Conservation (phyloP, 2,888 invertebrate species). For the Poecilobothrus nobilitatus region DNA sequence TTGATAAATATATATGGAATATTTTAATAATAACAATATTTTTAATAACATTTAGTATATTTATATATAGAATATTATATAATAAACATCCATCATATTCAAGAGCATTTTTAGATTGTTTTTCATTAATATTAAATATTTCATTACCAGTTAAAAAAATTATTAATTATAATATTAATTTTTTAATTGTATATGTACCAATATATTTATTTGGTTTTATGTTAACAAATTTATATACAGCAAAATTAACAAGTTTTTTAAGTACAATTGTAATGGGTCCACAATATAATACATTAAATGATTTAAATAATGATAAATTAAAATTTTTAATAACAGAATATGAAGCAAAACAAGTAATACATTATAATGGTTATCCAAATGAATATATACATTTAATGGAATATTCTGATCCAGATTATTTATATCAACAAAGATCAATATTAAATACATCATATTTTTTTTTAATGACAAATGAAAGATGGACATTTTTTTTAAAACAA, state of each 20-base stretch:
- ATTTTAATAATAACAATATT: not conserved
- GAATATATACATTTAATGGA: not conserved
- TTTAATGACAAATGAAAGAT: constrained; percentile 32
- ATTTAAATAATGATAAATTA: not conserved
- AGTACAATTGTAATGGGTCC: not conserved
- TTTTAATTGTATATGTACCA: not conserved
- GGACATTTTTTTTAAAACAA: constrained; percentile 30
- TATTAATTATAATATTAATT: not conserved
- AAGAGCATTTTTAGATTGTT: not conserved
- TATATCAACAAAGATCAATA: constrained; percentile 21
- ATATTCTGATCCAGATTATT: not conserved
- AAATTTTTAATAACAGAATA: not conserved
- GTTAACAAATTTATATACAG: not conserved
- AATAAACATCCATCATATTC: not conserved
- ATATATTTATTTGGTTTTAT: constrained; percentile 1
- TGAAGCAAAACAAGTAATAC: not conserved
- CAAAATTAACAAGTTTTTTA: not conserved
- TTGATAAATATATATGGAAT: constrained; percentile 28
- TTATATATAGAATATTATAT: not conserved
- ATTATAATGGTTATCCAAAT: not conserved
- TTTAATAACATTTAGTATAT: not conserved
- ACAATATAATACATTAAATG: not conserved
- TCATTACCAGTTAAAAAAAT: not conserved
- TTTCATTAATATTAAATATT: constrained; percentile 4
- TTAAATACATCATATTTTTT: constrained; percentile 33